phyloP scores from a whole-genome alignment of 2,888 invertebrate species.

The Thereva nobilitata region DNA sequence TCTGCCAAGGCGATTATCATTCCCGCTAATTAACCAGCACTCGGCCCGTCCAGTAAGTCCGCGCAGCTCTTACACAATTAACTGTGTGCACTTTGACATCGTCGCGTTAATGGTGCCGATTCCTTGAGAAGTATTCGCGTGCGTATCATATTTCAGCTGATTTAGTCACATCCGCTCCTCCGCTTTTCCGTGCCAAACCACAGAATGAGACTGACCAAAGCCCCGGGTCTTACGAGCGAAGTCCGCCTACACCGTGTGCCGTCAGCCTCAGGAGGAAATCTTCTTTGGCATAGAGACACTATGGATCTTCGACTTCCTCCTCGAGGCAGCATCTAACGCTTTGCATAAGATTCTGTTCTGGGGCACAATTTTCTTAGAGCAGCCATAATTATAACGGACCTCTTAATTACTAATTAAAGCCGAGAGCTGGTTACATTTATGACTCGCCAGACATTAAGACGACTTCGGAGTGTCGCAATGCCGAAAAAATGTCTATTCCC shows the following conservation, averaged over 20 bases:
- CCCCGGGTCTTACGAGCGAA: conserved; percentile 11
- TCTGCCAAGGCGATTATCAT: conserved; percentile 21
- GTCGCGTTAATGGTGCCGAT: conserved; percentile 8
- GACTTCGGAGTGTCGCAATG: conserved; percentile 15
- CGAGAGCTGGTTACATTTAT: conserved; percentile 13
- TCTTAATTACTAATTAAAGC: conserved; percentile 21
- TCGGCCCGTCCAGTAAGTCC: background rate
- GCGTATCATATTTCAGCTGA: conserved; percentile 30
- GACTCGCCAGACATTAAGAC: conserved; percentile 32
- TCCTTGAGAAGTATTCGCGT: conserved; percentile 16
- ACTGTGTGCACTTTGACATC: conserved; percentile 25
- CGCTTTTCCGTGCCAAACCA: background rate
- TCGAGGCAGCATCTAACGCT: conserved; percentile 19
- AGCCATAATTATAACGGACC: conserved; percentile 3
- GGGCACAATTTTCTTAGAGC: background rate
- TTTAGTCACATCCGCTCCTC: conserved; percentile 38
- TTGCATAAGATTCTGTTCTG: background rate
- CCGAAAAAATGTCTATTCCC: background rate
- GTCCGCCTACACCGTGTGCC: conserved; percentile 12
- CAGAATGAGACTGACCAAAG: background rate
- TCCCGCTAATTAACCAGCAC: conserved; percentile 24
- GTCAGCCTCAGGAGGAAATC: conserved; percentile 17
- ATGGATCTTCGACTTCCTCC: background rate
- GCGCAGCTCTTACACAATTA: conserved; percentile 4
- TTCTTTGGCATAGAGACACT: background rate